Evolutionary conservation across 2,888 invertebrate genomes (phyloP).

Genomic region (Hydropsyche betteni): DNA sequence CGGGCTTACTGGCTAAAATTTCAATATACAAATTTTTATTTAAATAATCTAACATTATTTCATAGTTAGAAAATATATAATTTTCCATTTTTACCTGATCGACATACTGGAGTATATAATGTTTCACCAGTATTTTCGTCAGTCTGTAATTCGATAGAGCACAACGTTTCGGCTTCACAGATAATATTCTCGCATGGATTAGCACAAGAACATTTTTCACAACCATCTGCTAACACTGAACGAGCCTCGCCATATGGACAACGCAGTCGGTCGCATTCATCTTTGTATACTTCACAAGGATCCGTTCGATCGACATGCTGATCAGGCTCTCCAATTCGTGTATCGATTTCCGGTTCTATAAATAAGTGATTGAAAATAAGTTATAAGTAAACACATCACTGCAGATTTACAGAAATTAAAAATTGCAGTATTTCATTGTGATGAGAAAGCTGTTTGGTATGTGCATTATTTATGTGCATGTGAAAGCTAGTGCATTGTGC

Average conservation of each 20-base stretch:
- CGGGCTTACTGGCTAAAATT: slow-evolving; percentile 72
- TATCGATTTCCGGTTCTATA: slow-evolving; percentile 54
- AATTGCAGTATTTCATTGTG: no score
- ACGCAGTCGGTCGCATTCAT: slow-evolving; percentile 70
- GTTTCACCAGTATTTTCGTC: slow-evolving; percentile 57
- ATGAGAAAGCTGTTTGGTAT: neutral
- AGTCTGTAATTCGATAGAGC: slow-evolving; percentile 71
- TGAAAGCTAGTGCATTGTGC: slow-evolving; percentile 15
- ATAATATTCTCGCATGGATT: slow-evolving; percentile 74
- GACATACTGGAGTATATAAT: slow-evolving; percentile 71
- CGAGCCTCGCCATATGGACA: slow-evolving; percentile 78
- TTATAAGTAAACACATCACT: no score
- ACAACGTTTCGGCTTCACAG: slow-evolving; percentile 74
- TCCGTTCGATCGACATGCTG: slow-evolving; percentile 56
- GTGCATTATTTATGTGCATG: slow-evolving; percentile 13
- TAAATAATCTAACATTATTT: no score
- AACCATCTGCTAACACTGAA: slow-evolving; percentile 69
- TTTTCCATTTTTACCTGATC: slow-evolving; percentile 63
- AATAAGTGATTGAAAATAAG: no score
- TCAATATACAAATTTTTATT: slow-evolving; percentile 24
- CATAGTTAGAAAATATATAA: no score
- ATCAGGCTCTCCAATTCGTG: slow-evolving; percentile 52
- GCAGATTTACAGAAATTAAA: neutral
- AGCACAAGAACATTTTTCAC: slow-evolving; percentile 77
- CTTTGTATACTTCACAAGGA: slow-evolving; percentile 67